A percentile compares a stretch with the other conserved stretches of the same genome.
phyloP scores from a whole-genome alignment of 2,113 vertebrate species.

The Brachypodius melanocephalos region DNA sequence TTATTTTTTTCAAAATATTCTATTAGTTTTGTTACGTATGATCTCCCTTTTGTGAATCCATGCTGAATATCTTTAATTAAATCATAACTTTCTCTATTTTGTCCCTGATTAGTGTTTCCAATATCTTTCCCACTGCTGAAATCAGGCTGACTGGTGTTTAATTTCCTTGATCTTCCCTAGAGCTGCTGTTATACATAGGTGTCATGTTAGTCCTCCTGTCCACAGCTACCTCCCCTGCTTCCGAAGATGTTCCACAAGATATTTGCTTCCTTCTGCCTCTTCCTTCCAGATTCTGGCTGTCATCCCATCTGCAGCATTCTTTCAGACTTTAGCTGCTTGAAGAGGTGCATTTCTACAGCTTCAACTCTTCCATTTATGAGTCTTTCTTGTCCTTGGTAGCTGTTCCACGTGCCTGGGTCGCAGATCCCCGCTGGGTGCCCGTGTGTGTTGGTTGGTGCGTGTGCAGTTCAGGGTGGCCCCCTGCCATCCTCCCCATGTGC shows the following conservation, averaged over 20 bases:
- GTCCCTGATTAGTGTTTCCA: constrained; percentile 77
- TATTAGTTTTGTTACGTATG: constrained; percentile 77
- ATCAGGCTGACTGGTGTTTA: constrained; percentile 73
- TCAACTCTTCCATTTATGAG: neutral
- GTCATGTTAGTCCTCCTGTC: constrained; percentile 39
- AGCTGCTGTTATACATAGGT: constrained; percentile 64
- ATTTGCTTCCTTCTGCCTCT: constrained; percentile 25
- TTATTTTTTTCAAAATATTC: constrained; percentile 69
- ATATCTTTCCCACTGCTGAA: constrained; percentile 73
- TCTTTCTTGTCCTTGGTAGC: neutral
- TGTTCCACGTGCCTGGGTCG: accelerated
- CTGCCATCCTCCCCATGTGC: neutral
- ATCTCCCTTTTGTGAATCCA: constrained; percentile 80
- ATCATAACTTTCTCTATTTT: constrained; percentile 80
- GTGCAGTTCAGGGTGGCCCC: neutral
- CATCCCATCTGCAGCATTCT: neutral
- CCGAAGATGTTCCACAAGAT: neutral
- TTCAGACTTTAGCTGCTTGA: neutral
- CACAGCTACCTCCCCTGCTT: neutral
- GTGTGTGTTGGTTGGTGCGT: accelerated
- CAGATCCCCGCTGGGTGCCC: neutral
- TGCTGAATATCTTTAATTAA: constrained; percentile 84
- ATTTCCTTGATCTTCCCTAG: constrained; percentile 71
- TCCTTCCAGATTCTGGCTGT: neutral
- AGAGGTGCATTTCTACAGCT: neutral